Percentiles rank a stretch among this genome's conserved stretches.
phyloP scores from a whole-genome alignment of 1,140 invertebrate species.

The Phthorimaea operculella region DNA sequence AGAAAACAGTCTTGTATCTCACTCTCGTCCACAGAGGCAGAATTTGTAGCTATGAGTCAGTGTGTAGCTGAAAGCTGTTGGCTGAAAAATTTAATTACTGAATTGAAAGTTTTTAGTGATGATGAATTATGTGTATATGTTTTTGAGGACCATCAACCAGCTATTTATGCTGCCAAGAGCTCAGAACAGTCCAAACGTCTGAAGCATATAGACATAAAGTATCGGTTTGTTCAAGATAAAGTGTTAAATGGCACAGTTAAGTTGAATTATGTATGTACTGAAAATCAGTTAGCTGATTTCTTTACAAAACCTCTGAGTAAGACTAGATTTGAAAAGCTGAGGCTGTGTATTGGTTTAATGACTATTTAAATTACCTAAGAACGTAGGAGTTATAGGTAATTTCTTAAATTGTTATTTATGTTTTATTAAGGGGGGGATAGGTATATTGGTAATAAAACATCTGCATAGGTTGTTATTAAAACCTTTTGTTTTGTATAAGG shows the following conservation, averaged over 20 bases:
- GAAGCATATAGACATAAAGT: not conserved
- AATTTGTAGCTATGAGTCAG: slow-evolving; percentile 35
- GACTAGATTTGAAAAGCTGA: too few species aligned
- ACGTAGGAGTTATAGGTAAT: too few species aligned
- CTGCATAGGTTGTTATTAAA: too few species aligned
- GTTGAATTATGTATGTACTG: not conserved
- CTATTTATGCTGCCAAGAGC: not conserved
- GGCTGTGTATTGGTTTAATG: too few species aligned
- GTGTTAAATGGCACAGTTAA: not conserved
- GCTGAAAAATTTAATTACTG: slow-evolving; percentile 9
- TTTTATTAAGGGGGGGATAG: too few species aligned
- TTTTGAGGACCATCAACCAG: not conserved
- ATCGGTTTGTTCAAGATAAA: not conserved
- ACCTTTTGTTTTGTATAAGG: too few species aligned
- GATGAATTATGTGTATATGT: not conserved
- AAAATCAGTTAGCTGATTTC: not conserved
- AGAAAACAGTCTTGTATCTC: slow-evolving; percentile 37
- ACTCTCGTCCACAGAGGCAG: slow-evolving; percentile 36
- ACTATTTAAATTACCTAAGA: not conserved
- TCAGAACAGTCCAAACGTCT: not conserved
- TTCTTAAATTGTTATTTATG: too few species aligned
- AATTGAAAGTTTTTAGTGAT: not conserved
- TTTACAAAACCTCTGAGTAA: too few species aligned
- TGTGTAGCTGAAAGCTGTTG: slow-evolving; percentile 17
- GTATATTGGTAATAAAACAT: too few species aligned